These are phyloP conservation scores for Drosophila quadrilineata DNA, from an alignment of 1,140 invertebrate genomes.

Conservation along the genomic window DNA sequence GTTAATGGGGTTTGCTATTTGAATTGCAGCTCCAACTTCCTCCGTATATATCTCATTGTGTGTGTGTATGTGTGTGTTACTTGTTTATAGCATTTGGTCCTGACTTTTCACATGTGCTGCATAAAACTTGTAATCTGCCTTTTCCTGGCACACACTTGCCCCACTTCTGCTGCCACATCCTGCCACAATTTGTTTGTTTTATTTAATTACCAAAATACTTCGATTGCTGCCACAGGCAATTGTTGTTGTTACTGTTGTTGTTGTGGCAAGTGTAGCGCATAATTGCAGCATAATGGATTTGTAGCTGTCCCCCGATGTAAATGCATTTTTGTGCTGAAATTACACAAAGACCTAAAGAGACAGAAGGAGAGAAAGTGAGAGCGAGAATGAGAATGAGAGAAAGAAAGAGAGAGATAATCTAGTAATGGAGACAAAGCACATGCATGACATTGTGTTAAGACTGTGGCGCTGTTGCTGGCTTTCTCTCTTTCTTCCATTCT, in stretches of 20 bases:
- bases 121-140: slow-evolving; percentile 40
- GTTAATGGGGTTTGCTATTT: slow-evolving; percentile 78
- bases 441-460: slow-evolving; percentile 36
- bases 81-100: slow-evolving; percentile 67
- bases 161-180: slow-evolving; percentile 21
- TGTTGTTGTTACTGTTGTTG: slow-evolving; percentile 10
- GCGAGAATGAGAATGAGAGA: too few species aligned
- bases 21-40: slow-evolving; percentile 50
- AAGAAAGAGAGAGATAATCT: too few species aligned
- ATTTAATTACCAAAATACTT: slow-evolving; percentile 78
- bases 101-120: slow-evolving; percentile 69
- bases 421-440: too few species aligned
- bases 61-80: slow-evolving; percentile 37
- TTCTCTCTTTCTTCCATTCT: too few species aligned
- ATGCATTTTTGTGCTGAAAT: slow-evolving; percentile 46
- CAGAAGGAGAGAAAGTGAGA: too few species aligned
- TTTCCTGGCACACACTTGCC: background rate
- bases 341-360: slow-evolving; percentile 12
- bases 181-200: slow-evolving; percentile 66
- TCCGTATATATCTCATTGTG: background rate
- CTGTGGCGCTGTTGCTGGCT: too few species aligned
- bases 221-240: slow-evolving; percentile 41
- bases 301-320: slow-evolving; percentile 42
- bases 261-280: slow-evolving; percentile 59
- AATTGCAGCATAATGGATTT: slow-evolving; percentile 80